Evolutionary conservation across 2,797 vertebrate species (phyloP), one percentile per base, ranked within the genome.

Genomic region (Emydoidea blandingii): DNA sequence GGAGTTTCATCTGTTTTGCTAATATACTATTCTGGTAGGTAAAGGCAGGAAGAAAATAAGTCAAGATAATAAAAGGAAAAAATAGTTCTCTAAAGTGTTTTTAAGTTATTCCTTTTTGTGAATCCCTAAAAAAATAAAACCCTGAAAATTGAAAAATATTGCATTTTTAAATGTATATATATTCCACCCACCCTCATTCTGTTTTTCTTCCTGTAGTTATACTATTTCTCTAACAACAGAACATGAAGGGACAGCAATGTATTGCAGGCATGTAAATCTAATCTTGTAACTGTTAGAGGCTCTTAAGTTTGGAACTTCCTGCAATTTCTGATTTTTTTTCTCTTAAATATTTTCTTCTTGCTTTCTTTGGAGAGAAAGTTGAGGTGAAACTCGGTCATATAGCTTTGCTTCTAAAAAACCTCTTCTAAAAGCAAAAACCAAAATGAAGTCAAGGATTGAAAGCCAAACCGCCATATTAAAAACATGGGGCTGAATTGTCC

Each of bases 401-500:
- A 59, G n/a, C 27, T 65, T 47, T 41, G 5, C 49, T 86, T 91
- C 7, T 31, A 15, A 93, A 92, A 88, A 81, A 76, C 3, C 54
- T 81, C 41, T 56, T 90, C 93, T 94, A 53, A 5, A 62, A 81
- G 85, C 25, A 54, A 37, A 85, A 3, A 15, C 44, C 49, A 18
- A 86, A 86, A 85, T 53, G 41, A 92, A 87, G 37, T 12, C 50
- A 87, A 84, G 6, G 16, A 87, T 41, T 53, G 7, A 81, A 49
- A 78, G 16, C 2, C 3, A 1, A 44, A 74, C 79, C 14, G 5
- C 18, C 53, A 12, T 79, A 49, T 86, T 88, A 80, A 47, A 72
- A 95, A 91, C 23, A 44, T 9, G 8, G 27, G 53, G 8, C 23
- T 34, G 21, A 2, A 6, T 94, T 87, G n/a, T 87, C 49, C 50